Base-by-base conservation (phyloP, 2,797 vertebrate species). In the Mus spretus region DNA sequence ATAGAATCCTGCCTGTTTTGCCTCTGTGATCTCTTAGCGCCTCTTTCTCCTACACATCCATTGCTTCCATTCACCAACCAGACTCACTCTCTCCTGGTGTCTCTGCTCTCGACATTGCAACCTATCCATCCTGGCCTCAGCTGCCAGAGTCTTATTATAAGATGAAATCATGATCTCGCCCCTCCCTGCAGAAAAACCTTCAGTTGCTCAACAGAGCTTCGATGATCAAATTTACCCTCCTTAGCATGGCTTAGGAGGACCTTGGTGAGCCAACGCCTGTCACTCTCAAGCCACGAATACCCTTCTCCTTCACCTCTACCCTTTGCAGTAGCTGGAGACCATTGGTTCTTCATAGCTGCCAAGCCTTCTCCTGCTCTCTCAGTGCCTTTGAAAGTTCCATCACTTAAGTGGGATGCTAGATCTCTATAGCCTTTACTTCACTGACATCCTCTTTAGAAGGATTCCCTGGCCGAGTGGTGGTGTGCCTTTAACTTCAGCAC, bases 131-230 rank as follows among this genome's bases (percentile, higher is more conserved):
- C 40, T 75, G 12, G 40, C 31, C 65, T 26, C 31, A 86, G 93
- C 67, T 95, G 93, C 94, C 84, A 79, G 92, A 11, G 28, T 74
- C 92, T 86, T 78, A 72, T 78, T 90, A 91, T 65, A 55, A 96
- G 92, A 67, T n/a, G 74, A 84, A 91, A 84, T 50, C 86, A 53
- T 77, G 89, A 61, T 85, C 94, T 86, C 31, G 50, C 75, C 89
- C 31, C 65, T 77, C 53, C 37, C 59, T n/a, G 55, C 3, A 20
- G 44, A 40, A 92, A 70, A 90, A 59, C 31, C 79, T 86, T 93
- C 50, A 14, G 10, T 90, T 91, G 84, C 95, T 87, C 92, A 91
- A 20, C 67, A 31, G 6, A 47, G 75, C 90, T 81, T 83, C 87
- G 61, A n/a, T 17, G 47, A 59, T 94, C 92, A 89, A 93, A 55